Base-by-base conservation (phyloP, 2,888 invertebrate species). In the Toxonevra muliebris region DNA sequence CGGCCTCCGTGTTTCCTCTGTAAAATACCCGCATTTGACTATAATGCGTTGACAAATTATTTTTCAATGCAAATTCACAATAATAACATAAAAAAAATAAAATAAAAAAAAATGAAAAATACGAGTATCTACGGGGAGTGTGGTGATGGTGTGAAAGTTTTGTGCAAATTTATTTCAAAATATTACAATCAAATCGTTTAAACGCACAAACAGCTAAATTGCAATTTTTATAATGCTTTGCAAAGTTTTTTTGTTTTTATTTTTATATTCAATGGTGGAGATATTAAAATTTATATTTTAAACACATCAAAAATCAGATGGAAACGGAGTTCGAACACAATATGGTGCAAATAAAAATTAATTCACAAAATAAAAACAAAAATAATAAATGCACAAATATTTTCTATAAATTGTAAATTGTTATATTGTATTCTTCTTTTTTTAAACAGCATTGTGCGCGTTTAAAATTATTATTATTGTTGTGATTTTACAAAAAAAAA, bases 41-140 rank as follows among this genome's bases (percentile, higher is more conserved):
- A 73, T 75, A 75, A 75, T 73, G 76, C 74, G 69, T 75, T 76
- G 76, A 76, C 76, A 76, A 76, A 76, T 76, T 73, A 76, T 75
- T 74, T 76, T 76, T 75, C 75, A 76, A 76, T 76, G 76, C 76
- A 76, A 76, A 76, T 76, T 76, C 68, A 70, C 72, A 73, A 70
- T 71, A 55, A 11, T 53, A 66, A 55, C 61, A 20, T 52, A 19
- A 52, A 19, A 60, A 41, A 59, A 40, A 55, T 55, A 13, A 2
- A 4, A 30, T 7, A 30, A 7, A 30, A 30, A 30, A n/a, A n/a
- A n/a, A n/a, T n/a, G n/a, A n/a, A n/a, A n/a, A n/a, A n/a, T n/a
- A n/a, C 45, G 13, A 1, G 9, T 15, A 48, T 45, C 8, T 60
- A 30, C 61, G 53, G 8, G 13, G 20, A 17, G 12, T 42, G 52